These are phyloP conservation scores for Ichneumoninae sp. DNA, from an alignment of 2,888 invertebrate species.

Conservation along the genomic window DNA sequence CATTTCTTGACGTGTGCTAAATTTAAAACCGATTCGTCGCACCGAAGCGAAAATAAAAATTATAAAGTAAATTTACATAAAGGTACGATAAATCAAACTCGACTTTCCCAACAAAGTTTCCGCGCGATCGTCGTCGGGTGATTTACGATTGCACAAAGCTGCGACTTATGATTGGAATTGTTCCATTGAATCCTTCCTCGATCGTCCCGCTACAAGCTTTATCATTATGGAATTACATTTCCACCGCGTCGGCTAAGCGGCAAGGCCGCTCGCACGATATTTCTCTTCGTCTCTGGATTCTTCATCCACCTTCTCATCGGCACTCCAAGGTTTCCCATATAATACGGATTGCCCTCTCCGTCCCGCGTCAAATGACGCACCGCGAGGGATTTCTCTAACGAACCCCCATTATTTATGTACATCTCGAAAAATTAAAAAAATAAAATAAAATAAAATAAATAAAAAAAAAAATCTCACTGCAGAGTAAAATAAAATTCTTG, in stretches of 20 bases:
- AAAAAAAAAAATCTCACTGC: constrained; percentile 27
- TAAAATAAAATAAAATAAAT: not conserved
- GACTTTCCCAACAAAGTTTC: not conserved
- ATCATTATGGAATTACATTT: constrained; percentile 32
- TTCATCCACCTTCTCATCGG: constrained; percentile 31
- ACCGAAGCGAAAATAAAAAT: not conserved
- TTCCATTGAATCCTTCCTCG: constrained; percentile 21
- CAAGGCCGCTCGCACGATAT: constrained; percentile 49
- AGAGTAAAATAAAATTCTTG: not conserved
- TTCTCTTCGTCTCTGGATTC: constrained; percentile 40
- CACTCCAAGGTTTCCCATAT: constrained; percentile 46
- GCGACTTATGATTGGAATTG: constrained; percentile 12
- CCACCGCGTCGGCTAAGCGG: constrained; percentile 1
- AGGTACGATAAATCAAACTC: not conserved
- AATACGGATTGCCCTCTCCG: constrained; percentile 33
- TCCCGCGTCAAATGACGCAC: constrained; percentile 30
- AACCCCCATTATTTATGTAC: not conserved
- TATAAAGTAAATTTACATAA: not conserved
- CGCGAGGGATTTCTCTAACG: constrained; percentile 2
- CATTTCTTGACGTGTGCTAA: not conserved
- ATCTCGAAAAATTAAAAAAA: not conserved
- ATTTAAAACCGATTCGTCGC: not conserved
- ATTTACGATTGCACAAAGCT: not conserved
- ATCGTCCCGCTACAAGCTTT: not conserved
- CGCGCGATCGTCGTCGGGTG: not conserved